Percentiles rank a stretch among this genome's conserved stretches.
These are phyloP conservation scores for Rhagium mordax DNA, from an alignment of 2,888 invertebrate species.

Conservation along the genomic window DNA sequence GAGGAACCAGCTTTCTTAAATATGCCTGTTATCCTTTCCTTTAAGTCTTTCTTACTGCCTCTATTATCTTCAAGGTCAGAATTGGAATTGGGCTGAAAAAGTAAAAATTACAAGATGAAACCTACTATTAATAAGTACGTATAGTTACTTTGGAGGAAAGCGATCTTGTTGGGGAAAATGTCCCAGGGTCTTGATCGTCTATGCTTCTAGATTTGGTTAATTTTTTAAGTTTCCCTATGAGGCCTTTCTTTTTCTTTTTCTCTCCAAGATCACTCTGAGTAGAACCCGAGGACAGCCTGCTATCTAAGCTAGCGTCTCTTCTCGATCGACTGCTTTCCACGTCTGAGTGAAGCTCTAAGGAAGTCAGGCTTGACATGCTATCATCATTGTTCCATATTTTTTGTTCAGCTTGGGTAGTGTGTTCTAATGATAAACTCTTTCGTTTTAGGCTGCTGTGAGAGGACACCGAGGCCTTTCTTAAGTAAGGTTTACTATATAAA, in stretches of 20 bases:
- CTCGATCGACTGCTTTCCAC: constrained; percentile 75
- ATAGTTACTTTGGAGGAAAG: constrained; percentile 73
- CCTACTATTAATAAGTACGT: neutral
- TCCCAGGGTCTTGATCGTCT: constrained; percentile 75
- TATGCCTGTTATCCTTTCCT: constrained; percentile 87
- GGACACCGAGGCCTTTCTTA: constrained; percentile 52
- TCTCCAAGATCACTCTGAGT: constrained; percentile 86
- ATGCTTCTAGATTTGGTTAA: constrained; percentile 89
- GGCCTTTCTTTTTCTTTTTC: constrained; percentile 83
- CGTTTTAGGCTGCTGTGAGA: constrained; percentile 74
- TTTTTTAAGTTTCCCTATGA: constrained; percentile 89
- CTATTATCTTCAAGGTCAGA: constrained; percentile 78
- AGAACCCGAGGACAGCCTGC: constrained; percentile 87
- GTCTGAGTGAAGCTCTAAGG: constrained; percentile 71
- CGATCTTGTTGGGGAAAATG: constrained; percentile 61
- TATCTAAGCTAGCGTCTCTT: constrained; percentile 86
- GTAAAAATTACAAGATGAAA: constrained; percentile 12
- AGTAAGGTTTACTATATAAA: constrained; percentile 58
- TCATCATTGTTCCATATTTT: constrained; percentile 89
- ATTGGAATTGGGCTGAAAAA: constrained; percentile 77
- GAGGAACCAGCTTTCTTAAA: constrained; percentile 80
- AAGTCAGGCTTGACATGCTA: constrained; percentile 88
- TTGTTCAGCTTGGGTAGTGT: constrained; percentile 75
- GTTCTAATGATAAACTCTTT: constrained; percentile 82
- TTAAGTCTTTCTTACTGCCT: constrained; percentile 83